Percentiles rank a stretch among this genome's conserved stretches.
Conservation (phyloP, 2,888 invertebrate species). For the Corbicula japonica region DNA sequence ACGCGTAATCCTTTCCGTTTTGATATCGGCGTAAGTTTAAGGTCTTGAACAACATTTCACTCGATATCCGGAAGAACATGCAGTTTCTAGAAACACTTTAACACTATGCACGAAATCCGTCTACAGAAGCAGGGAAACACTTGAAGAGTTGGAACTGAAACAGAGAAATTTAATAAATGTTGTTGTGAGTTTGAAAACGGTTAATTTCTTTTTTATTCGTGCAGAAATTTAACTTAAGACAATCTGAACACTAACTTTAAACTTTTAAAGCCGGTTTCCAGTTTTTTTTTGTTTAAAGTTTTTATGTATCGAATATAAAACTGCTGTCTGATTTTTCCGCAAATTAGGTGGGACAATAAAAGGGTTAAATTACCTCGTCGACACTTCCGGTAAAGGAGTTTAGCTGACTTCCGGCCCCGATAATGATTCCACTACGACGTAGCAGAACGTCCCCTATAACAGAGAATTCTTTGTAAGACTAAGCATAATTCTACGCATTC, state of each 20-base stretch:
- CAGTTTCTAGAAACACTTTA: no score
- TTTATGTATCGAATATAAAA: background rate
- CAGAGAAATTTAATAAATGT: background rate
- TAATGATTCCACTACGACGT: slow-evolving; percentile 63
- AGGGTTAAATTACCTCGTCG: slow-evolving; percentile 50
- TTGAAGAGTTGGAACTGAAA: slow-evolving; percentile 62
- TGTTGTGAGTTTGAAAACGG: background rate
- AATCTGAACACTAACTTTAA: background rate
- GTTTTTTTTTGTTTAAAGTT: background rate
- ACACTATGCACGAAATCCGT: slow-evolving; percentile 8
- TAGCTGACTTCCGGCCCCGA: slow-evolving; percentile 66
- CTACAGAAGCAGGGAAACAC: slow-evolving; percentile 53
- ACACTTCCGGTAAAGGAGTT: slow-evolving; percentile 54
- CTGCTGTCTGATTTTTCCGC: background rate
- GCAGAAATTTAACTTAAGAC: background rate
- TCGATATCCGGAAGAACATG: no score
- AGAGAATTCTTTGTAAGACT: background rate
- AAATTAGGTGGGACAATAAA: background rate
- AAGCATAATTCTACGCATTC: no score
- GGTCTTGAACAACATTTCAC: no score
- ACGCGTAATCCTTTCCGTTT: no score
- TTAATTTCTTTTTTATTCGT: background rate
- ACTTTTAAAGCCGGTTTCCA: background rate
- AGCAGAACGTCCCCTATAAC: slow-evolving; percentile 63
- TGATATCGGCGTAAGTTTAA: no score